Evolutionary conservation across 37 sponge, comb jelly and placozoan genomes (phyloP).

Genomic region (Tethya wilhelma): DNA sequence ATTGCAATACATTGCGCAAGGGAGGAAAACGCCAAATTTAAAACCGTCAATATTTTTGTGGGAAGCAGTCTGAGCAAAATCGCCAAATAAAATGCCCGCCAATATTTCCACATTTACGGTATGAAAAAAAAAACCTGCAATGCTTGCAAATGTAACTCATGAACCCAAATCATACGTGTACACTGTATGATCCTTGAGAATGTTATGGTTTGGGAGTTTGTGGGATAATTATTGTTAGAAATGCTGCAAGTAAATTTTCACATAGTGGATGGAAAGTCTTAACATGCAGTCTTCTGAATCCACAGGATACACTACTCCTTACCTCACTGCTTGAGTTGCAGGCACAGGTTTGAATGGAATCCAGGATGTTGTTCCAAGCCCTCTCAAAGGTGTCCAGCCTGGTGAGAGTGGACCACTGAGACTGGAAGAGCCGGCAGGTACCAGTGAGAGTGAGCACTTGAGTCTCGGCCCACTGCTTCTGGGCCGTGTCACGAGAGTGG

Average conservation of each 20-base stretch:
- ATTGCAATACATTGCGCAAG: too few species aligned
- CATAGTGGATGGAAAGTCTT: too few species aligned
- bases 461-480: conserved; percentile 99
- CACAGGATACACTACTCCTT: background rate
- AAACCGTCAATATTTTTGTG: too few species aligned
- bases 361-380: conserved; percentile 80
- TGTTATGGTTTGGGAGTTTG: too few species aligned
- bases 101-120: too few species aligned
- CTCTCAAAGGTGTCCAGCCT: conserved; percentile 59
- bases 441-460: conserved; percentile 63
- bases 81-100: too few species aligned
- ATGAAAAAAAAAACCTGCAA: background rate
- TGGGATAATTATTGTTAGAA: too few species aligned
- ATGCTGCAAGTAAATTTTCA: too few species aligned
- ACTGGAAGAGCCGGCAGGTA: conserved; percentile 71
- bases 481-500: conserved; percentile 91
- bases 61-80: too few species aligned
- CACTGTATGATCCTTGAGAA: too few species aligned
- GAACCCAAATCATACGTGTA: background rate
- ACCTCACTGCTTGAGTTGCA: conserved; percentile 68
- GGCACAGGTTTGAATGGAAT: conserved; percentile 67
- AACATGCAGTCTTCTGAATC: too few species aligned
- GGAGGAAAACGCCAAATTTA: too few species aligned
- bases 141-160: background rate
- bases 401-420: conserved; percentile 52